Base-by-base conservation (phyloP, 2,113 vertebrate genomes). In the Hiodon alosoides region DNA sequence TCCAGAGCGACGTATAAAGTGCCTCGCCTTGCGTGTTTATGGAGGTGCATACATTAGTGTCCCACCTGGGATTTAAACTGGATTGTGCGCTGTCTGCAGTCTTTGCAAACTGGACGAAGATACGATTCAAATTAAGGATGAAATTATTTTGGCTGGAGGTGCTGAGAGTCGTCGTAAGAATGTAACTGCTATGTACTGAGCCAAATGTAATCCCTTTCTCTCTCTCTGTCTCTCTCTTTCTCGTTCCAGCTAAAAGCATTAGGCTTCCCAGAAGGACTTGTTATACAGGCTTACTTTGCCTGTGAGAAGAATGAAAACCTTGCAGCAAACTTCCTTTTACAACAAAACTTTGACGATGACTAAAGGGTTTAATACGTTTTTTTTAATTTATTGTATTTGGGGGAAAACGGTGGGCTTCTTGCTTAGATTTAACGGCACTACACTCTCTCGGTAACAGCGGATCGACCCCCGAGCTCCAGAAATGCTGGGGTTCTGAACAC, bases 311-410 rank as follows among this genome's bases (percentile, higher is more conserved):
- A 97, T 69, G 96, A 98, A 86, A 96, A 97, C 86, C 86, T 98
- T 94, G 96, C 96, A 78, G 96, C 96, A 90, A 98, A 98, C 91
- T 98, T 98, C 85, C 96, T 98, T 90, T 94, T 98, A 93, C 94
- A 95, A 80, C 96, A 98, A 89, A 96, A 96, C 90, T 96, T 96
- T 84, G 96, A 98, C 8, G 96, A 98, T 80, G 95, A 98, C 89
- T 98, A 90, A 90, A 87, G 83, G 78, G 78, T 84, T 52, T 59
- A 67, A 9, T 5, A 47, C 4, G 16, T 9, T 53, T 80, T 88
- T 86, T 85, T 79, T 62, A 84, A 81, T 74, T 85, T 90, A 77
- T 71, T 80, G 71, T 79, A 58, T 70, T 55, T 17, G 4, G 52
- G 69, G 54, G 53, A 31, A 58, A 31, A 70, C 83, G 83, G 59